phyloP scores from a whole-genome alignment of 2,797 vertebrate species.

The Danionella dracula region DNA sequence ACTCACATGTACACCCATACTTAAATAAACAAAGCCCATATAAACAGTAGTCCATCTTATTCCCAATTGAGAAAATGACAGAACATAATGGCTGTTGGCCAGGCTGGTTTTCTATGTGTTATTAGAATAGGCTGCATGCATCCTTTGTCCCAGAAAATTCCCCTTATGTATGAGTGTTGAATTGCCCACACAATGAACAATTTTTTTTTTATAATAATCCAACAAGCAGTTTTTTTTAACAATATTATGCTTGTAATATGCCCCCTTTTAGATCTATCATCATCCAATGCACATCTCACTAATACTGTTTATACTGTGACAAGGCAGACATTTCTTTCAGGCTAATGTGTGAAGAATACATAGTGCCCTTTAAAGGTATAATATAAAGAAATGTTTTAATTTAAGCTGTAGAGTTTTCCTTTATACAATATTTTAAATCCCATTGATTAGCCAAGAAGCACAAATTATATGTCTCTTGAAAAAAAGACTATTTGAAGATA shows the following conservation, averaged over 20 bases:
- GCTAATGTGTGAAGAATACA: conserved; percentile 20
- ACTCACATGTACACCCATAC: not conserved
- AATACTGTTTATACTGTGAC: conserved; percentile 29
- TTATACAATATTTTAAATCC: too few relatives aligned
- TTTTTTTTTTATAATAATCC: conserved; percentile 18
- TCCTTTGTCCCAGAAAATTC: conserved; percentile 33
- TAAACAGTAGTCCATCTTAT: conserved; percentile 13
- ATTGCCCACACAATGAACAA: conserved; percentile 14
- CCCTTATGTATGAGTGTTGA: not conserved
- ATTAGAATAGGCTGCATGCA: conserved; percentile 10
- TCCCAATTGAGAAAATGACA: conserved; percentile 7
- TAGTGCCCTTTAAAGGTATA: conserved; percentile 25
- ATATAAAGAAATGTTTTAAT: too few relatives aligned
- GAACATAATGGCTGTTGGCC: conserved; percentile 14
- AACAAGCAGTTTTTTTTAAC: conserved; percentile 31
- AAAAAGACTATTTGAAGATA: too few relatives aligned
- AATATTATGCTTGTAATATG: conserved; percentile 38
- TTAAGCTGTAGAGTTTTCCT: too few relatives aligned
- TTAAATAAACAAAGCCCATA: not conserved
- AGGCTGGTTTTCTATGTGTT: conserved; percentile 26
- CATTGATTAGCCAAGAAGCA: too few relatives aligned
- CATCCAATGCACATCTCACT: conserved; percentile 30
- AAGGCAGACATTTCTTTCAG: conserved; percentile 19
- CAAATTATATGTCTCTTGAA: too few relatives aligned
- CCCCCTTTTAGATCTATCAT: conserved; percentile 28